Evolutionary conservation across 2,113 vertebrate genomes (phyloP), one percentile per base, ranked within the genome.

Genomic region (Ranitomeya variabilis): DNA sequence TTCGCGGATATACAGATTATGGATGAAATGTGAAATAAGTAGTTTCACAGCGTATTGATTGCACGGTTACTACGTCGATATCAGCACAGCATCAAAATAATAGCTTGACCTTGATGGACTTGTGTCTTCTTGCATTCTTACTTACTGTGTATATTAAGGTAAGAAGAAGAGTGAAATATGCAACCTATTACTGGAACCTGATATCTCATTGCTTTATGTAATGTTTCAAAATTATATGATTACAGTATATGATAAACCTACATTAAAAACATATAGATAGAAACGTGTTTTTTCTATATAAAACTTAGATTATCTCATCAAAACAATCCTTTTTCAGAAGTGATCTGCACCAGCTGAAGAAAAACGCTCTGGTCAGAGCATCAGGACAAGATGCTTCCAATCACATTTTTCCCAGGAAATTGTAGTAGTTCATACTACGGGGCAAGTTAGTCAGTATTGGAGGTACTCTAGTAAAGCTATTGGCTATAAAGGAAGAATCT

Each of bases 21-120:
- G 12, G 21, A 71, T 84, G 7, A 52, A 69, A 69, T 69, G 12
- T 92, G 87, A 21, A 76, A 76, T 52, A 69, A 54, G 45, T 64
- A 31, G 64, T 23, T 62, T 54, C 64, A n/a, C 16, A n/a, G 59
- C 11, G 67, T 52, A 23, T 62, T 83, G 80, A 62, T 81, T 81
- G 79, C 55, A 81, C 4, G 37, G 23, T 76, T 51, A 51, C 73
- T 76, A 45, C 13, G 18, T 76, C 45, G 18, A 76, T 76, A 76
- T 45, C 31, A 76, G 16, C 13, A 14, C 73, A 76, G 73, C 16
- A 76, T 45, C 31, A 76, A 52, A 52, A 76, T 19, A 76, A 76
- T 76, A 31, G 18, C 18, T 76, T 76, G 73, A 15, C 73, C 73
- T 76, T 76, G 73, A 21, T 7, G 18, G 73, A 76, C 18, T 9